Conservation (phyloP, 2,113 vertebrate species). For the Lepus europaeus region DNA sequence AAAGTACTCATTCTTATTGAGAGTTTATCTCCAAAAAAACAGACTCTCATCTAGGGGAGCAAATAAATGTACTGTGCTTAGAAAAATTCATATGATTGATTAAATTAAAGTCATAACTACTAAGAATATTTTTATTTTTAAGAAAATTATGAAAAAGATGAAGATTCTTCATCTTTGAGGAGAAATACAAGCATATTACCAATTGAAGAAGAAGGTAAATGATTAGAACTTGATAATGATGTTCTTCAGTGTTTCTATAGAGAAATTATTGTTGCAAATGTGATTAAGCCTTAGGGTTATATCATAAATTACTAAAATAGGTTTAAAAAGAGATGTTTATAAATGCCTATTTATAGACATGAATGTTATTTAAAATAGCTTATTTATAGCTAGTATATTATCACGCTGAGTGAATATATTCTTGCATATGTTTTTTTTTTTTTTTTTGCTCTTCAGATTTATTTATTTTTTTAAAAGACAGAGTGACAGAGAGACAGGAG, state of each 20-base stretch:
- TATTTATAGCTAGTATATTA: background rate
- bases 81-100: constrained; percentile 43
- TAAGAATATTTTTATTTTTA: constrained; percentile 79
- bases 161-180: constrained; percentile 74
- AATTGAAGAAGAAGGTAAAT: constrained; percentile 82
- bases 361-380: constrained; percentile 27
- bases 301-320: background rate
- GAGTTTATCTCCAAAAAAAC: background rate
- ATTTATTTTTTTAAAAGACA: no score
- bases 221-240: constrained; percentile 74
- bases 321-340: background rate
- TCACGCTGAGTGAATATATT: background rate
- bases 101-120: constrained; percentile 6
- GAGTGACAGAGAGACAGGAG: no score
- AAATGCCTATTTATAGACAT: background rate
- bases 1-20: background rate
- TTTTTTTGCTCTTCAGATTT: no score
- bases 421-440: no score
- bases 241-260: background rate
- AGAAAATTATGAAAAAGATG: constrained; percentile 85
- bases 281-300: background rate
- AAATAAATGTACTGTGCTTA: background rate
- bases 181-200: constrained; percentile 79
- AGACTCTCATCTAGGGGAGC: background rate
- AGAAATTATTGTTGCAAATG: background rate